Percentiles rank a stretch among this genome's conserved stretches.
Evolutionary conservation across 2,113 vertebrate species (phyloP).

Genomic region (Lophius piscatorius): DNA sequence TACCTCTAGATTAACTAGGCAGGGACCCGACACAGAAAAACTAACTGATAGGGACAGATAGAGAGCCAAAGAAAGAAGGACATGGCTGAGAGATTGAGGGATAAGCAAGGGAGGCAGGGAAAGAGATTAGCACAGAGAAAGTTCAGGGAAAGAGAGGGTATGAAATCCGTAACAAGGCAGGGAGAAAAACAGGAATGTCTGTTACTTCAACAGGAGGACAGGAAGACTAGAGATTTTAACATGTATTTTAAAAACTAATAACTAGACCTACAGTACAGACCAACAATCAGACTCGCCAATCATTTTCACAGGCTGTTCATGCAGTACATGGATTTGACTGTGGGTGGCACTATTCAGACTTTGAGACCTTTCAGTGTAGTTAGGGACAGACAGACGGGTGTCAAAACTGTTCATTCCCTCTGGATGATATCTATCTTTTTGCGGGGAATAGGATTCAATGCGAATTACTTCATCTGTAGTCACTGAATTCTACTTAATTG

Average conservation of each 20-base stretch:
- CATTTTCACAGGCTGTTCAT: too few relatives aligned
- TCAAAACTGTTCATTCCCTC: slow-evolving; percentile 63
- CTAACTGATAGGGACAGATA: slow-evolving; percentile 77
- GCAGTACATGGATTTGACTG: slow-evolving; percentile 65
- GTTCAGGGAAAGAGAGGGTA: slow-evolving; percentile 58
- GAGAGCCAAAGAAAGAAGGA: slow-evolving; percentile 46
- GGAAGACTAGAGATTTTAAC: slow-evolving; percentile 64
- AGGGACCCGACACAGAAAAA: slow-evolving; percentile 80
- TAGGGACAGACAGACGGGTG: slow-evolving; percentile 64
- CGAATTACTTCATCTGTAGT: slow-evolving; percentile 61
- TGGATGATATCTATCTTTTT: slow-evolving; percentile 65
- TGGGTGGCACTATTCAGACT: slow-evolving; percentile 69
- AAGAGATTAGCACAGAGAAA: slow-evolving; percentile 46
- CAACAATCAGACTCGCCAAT: too few relatives aligned
- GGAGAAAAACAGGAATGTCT: slow-evolving; percentile 43
- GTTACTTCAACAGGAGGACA: slow-evolving; percentile 43
- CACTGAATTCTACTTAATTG: slow-evolving; percentile 54
- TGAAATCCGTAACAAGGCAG: slow-evolving; percentile 48
- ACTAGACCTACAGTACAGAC: slow-evolving; percentile 61
- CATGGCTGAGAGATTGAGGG: slow-evolving; percentile 1
- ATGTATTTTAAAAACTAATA: slow-evolving; percentile 53
- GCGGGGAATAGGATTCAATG: slow-evolving; percentile 61
- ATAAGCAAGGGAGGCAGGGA: slow-evolving; percentile 38
- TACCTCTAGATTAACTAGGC: slow-evolving; percentile 83
- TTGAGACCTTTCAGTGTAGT: slow-evolving; percentile 63